These are phyloP conservation scores for Rhinolophus ferrumequinum DNA, from an alignment of 2,113 vertebrate species.

Conservation along the genomic window DNA sequence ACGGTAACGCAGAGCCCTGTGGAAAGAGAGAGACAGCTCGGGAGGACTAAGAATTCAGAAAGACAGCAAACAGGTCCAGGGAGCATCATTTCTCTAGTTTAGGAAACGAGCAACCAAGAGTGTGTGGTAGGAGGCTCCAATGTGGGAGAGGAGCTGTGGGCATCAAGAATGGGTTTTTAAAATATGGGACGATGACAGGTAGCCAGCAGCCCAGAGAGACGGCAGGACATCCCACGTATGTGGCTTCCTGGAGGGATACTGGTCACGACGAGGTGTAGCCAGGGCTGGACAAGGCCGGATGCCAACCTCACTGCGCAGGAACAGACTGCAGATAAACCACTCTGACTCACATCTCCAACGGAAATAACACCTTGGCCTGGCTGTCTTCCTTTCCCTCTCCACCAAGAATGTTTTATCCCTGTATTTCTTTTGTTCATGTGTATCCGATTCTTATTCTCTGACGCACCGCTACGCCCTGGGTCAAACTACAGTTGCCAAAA, in stretches of 20 bases:
- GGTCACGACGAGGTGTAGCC: conserved; percentile 1
- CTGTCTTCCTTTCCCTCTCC: background rate
- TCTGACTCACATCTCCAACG: conserved; percentile 39
- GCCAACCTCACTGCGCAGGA: conserved; percentile 9
- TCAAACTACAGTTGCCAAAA: background rate
- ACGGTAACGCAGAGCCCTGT: rapidly evolving
- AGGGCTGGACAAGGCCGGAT: background rate
- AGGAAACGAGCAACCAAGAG: background rate
- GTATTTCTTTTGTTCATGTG: background rate
- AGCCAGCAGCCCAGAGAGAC: background rate
- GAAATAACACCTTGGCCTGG: background rate
- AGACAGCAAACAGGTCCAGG: background rate
- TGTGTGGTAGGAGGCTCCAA: background rate
- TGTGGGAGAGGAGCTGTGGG: background rate
- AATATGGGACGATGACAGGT: conserved; percentile 22
- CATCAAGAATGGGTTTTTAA: background rate
- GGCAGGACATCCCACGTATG: background rate
- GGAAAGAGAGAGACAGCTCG: background rate
- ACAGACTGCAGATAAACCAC: background rate
- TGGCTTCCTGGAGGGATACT: background rate
- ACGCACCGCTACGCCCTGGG: background rate
- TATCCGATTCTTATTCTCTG: background rate
- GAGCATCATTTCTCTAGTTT: background rate
- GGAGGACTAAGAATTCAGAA: background rate
- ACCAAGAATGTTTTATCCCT: background rate